Evolutionary conservation across 2,888 invertebrate species (phyloP).

Genomic region (Sinotaia quadrata): DNA sequence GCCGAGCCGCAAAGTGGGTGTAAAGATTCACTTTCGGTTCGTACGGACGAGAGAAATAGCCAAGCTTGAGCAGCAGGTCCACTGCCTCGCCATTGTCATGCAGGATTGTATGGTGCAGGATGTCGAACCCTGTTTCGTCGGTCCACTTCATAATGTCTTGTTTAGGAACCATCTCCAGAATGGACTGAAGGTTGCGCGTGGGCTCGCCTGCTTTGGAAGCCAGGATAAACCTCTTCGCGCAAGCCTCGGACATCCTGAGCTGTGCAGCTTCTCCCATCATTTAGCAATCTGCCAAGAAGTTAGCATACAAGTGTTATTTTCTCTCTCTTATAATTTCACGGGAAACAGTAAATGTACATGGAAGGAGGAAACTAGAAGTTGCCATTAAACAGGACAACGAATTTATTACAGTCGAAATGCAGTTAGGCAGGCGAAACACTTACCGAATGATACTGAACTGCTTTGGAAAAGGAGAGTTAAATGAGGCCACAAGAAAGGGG

Average conservation of each 20-base stretch:
- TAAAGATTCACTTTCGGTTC: slow-evolving; percentile 53
- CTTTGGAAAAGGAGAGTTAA: slow-evolving; percentile 50
- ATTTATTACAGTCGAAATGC: background rate
- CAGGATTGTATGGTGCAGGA: slow-evolving; percentile 62
- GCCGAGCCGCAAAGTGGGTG: slow-evolving; percentile 57
- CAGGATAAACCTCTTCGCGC: slow-evolving; percentile 20
- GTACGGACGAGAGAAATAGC: slow-evolving; percentile 49
- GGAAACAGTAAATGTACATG: too few species aligned
- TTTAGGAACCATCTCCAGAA: slow-evolving; percentile 42
- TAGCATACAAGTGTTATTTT: too few species aligned
- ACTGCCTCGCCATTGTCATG: slow-evolving; percentile 54
- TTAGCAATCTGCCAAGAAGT: too few species aligned
- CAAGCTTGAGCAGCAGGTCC: slow-evolving; percentile 49
- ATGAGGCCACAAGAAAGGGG: slow-evolving; percentile 38
- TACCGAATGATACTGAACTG: slow-evolving; percentile 2
- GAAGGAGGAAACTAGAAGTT: background rate
- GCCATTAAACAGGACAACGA: background rate
- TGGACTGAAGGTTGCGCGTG: slow-evolving; percentile 23
- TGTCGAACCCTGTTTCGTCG: slow-evolving; percentile 55
- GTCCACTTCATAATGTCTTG: slow-evolving; percentile 50
- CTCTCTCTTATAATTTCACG: too few species aligned
- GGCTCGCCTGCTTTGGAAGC: slow-evolving; percentile 22
- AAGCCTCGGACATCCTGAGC: background rate
- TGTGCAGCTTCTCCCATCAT: background rate
- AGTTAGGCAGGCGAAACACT: background rate